These are phyloP conservation scores for Ancistrus triradiatus DNA, from an alignment of 2,113 vertebrate genomes.

Conservation along the genomic window DNA sequence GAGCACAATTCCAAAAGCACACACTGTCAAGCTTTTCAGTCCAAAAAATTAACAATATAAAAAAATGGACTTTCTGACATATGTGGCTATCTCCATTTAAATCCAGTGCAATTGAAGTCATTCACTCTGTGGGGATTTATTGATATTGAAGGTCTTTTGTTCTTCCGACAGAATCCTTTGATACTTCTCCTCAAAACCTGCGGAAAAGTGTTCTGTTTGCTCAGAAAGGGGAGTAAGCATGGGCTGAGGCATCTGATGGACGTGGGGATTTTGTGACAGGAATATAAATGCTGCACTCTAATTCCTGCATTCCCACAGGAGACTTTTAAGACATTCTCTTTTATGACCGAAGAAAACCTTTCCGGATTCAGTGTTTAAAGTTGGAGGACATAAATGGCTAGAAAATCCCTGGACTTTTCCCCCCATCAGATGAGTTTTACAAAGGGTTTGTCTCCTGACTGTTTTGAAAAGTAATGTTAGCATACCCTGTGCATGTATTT, in stretches of 20 bases:
- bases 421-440: background rate
- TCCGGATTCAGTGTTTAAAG: background rate
- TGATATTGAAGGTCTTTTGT: slow-evolving; percentile 47
- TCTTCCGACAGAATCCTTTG: slow-evolving; percentile 48
- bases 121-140: slow-evolving; percentile 57
- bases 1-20: background rate
- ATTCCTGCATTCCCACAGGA: slow-evolving; percentile 56
- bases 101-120: slow-evolving; percentile 54
- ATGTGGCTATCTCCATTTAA: slow-evolving; percentile 23
- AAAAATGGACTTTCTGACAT: slow-evolving; percentile 25
- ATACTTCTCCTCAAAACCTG: slow-evolving; percentile 52
- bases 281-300: slow-evolving; percentile 60
- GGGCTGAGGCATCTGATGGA: slow-evolving; percentile 63
- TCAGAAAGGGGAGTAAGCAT: slow-evolving; percentile 51
- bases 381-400: background rate
- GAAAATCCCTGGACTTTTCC: background rate
- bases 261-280: slow-evolving; percentile 52
- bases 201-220: slow-evolving; percentile 35
- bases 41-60: slow-evolving; percentile 14
- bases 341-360: slow-evolving; percentile 47
- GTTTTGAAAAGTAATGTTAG: too few species aligned
- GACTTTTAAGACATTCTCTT: slow-evolving; percentile 49
- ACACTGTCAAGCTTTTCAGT: slow-evolving; percentile 5
- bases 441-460: background rate
- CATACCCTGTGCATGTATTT: too few species aligned